These are phyloP conservation scores for Drosophila demipolita DNA, from an alignment of 2,888 invertebrate species.

Conservation along the genomic window DNA sequence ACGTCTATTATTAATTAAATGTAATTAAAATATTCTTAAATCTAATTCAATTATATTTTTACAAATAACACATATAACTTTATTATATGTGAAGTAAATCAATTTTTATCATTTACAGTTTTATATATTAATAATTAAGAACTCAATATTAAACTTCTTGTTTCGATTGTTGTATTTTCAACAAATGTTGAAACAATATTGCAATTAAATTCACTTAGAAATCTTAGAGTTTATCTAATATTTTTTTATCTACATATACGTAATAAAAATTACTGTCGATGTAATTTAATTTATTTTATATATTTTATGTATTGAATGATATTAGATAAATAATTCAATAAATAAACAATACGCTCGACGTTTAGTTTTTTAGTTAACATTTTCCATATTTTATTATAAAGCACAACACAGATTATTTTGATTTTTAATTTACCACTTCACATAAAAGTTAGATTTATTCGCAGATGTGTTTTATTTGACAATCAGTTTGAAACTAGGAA, in stretches of 20 bases:
- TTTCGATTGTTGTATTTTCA: background rate
- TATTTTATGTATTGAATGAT: background rate
- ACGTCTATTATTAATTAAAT: background rate
- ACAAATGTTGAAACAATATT: background rate
- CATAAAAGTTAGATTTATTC: background rate
- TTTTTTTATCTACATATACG: background rate
- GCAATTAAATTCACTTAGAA: background rate
- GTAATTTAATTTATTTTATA: background rate
- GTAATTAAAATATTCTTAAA: background rate
- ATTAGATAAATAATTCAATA: background rate
- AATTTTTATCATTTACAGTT: background rate
- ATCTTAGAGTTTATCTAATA: background rate
- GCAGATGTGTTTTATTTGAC: conserved; percentile 24
- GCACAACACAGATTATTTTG: background rate
- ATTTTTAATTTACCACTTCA: conserved; percentile 22
- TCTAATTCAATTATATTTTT: background rate
- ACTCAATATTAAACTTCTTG: background rate
- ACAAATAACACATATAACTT: too few species aligned
- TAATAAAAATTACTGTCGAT: background rate
- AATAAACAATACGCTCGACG: background rate
- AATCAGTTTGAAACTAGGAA: conserved; percentile 46
- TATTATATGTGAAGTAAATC: too few species aligned
- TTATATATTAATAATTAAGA: background rate
- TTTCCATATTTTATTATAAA: background rate
- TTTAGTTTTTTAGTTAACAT: background rate